phyloP scores from a whole-genome alignment of 2,888 invertebrate genomes.

The Drosophila sordidula region DNA sequence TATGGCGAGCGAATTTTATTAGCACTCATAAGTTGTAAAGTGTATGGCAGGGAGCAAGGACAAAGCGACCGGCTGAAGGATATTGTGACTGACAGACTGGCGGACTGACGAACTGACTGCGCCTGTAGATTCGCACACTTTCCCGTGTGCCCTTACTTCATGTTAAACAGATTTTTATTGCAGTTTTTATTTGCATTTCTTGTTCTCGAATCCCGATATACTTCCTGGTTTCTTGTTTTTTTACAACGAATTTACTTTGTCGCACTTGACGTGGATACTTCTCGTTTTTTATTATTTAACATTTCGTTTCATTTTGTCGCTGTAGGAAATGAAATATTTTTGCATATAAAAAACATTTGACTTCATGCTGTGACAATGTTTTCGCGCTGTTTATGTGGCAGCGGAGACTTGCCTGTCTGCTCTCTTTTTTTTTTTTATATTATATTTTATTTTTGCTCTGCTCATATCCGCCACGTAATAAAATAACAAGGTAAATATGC shows the following conservation, averaged over 20 bases:
- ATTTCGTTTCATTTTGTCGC: constrained; percentile 63
- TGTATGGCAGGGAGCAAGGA: constrained; percentile 56
- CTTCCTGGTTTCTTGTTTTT: constrained; percentile 29
- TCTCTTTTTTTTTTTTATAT: constrained; percentile 26
- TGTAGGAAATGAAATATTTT: constrained; percentile 81
- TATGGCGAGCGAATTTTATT: constrained; percentile 76
- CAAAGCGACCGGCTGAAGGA: constrained; percentile 14
- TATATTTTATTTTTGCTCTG: constrained; percentile 63
- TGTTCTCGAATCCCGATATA: constrained; percentile 34
- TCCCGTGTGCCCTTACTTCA: constrained; percentile 57
- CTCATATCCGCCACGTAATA: constrained; percentile 79
- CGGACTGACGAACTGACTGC: constrained; percentile 22
- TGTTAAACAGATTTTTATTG: constrained; percentile 81
- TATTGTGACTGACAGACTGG: constrained; percentile 2
- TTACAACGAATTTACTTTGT: constrained; percentile 65
- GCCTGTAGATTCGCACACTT: constrained; percentile 32
- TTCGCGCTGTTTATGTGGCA: constrained; percentile 70
- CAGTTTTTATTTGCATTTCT: constrained; percentile 70
- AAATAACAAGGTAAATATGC: constrained; percentile 78
- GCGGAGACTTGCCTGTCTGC: constrained; percentile 34
- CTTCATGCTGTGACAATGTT: constrained; percentile 79
- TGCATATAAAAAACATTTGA: constrained; percentile 80
- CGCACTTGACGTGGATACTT: constrained; percentile 23
- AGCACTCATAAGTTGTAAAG: constrained; percentile 77
- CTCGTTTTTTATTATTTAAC: constrained; percentile 69